phyloP scores from a whole-genome alignment of 1,140 invertebrate genomes.

The Drosophila ananassae region DNA sequence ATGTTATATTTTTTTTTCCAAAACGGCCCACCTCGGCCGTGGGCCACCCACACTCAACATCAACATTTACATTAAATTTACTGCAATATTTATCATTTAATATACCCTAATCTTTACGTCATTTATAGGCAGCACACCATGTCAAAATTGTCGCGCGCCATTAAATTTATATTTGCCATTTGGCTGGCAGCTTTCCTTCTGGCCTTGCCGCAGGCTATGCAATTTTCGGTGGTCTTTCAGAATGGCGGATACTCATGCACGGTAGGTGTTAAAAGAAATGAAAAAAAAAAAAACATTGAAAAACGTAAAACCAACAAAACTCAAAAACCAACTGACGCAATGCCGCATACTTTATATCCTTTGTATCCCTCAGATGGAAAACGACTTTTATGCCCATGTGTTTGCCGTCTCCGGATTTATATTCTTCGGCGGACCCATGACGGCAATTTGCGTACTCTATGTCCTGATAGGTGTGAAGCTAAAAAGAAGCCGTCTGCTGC shows the following conservation, averaged over 20 bases:
- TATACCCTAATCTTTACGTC: slow-evolving; percentile 32
- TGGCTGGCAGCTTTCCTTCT: slow-evolving; percentile 89
- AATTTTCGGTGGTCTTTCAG: slow-evolving; percentile 87
- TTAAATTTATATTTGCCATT: slow-evolving; percentile 89
- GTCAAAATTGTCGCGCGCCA: slow-evolving; percentile 90
- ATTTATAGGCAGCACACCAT: slow-evolving; percentile 89
- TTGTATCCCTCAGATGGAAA: slow-evolving; percentile 83
- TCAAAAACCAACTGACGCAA: slow-evolving; percentile 1
- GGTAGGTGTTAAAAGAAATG: slow-evolving; percentile 33
- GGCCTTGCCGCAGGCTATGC: slow-evolving; percentile 92
- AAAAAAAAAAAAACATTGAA: neutral
- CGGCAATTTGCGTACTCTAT: slow-evolving; percentile 92
- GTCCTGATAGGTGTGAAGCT: slow-evolving; percentile 91
- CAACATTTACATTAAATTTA: slow-evolving; percentile 31
- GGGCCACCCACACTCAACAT: neutral
- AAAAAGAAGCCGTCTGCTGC: slow-evolving; percentile 84
- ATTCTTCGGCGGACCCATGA: slow-evolving; percentile 94
- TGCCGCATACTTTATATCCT: slow-evolving; percentile 1
- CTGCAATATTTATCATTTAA: slow-evolving; percentile 35
- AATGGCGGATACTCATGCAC: slow-evolving; percentile 85
- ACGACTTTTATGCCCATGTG: slow-evolving; percentile 88
- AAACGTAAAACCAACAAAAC: neutral
- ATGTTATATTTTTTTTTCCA: neutral
- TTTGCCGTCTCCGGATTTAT: slow-evolving; percentile 93
- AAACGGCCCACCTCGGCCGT: no score